Percentiles rank a stretch among this genome's conserved stretches.
phyloP scores from a whole-genome alignment of 2,113 vertebrate species.

The Datnioides undecimradiatus region DNA sequence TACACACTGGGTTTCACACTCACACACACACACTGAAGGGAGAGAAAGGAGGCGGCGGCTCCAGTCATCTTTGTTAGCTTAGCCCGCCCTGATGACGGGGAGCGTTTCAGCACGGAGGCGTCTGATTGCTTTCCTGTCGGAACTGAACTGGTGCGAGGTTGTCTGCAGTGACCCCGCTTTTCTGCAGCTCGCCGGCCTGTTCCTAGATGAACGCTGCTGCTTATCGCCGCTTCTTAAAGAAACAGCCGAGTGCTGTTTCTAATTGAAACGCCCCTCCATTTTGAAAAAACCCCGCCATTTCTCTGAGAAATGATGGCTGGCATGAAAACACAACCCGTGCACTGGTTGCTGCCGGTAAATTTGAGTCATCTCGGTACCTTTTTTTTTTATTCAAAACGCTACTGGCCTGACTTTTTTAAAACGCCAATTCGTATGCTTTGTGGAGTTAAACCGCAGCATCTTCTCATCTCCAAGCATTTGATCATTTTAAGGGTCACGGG shows the following conservation, averaged over 20 bases:
- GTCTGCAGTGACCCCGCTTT: too few relatives aligned
- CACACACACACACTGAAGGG: constrained; percentile 23
- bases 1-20: constrained; percentile 55
- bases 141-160: too few relatives aligned
- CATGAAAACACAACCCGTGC: constrained; percentile 16
- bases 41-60: constrained; percentile 38
- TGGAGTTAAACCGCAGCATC: not conserved
- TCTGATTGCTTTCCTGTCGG: constrained; percentile 58
- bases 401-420: too few relatives aligned
- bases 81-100: constrained; percentile 21
- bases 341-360: not conserved
- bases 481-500: not conserved
- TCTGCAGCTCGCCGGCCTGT: too few relatives aligned
- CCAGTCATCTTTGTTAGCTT: constrained; percentile 62
- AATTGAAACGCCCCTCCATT: constrained; percentile 4
- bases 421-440: too few relatives aligned
- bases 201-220: too few relatives aligned
- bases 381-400: too few relatives aligned
- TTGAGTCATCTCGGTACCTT: constrained; percentile 17
- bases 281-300: constrained; percentile 1
- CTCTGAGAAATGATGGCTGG: not conserved
- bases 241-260: not conserved
- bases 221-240: too few relatives aligned
- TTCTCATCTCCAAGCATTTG: not conserved
- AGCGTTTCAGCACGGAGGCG: constrained; percentile 1